Conservation (phyloP, 2,113 vertebrate genomes). For the Phalacrocorax carbo region DNA sequence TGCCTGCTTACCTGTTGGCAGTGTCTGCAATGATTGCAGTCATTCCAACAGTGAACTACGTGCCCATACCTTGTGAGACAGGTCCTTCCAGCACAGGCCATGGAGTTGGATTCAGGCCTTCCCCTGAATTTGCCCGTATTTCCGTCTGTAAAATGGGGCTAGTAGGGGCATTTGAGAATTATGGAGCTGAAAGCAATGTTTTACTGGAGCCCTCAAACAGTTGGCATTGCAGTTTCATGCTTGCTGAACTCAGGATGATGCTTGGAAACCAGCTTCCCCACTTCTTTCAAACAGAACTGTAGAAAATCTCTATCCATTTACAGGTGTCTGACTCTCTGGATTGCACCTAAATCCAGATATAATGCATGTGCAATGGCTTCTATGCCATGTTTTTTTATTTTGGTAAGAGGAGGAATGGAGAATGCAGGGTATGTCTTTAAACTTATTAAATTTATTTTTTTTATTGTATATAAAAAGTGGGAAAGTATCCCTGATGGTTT, state of each 20-base stretch:
- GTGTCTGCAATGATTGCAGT: not conserved
- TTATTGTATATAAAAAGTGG: not conserved
- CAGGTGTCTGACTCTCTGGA: not conserved
- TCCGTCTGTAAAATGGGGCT: not conserved
- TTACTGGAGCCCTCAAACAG: not conserved
- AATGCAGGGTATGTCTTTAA: not conserved
- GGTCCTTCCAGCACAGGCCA: not conserved
- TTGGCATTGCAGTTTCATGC: not conserved
- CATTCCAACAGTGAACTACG: fast-evolving
- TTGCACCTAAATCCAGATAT: not conserved
- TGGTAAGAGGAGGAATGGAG: not conserved
- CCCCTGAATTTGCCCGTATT: not conserved
- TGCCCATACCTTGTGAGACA: too few species aligned
- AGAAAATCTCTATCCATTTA: not conserved
- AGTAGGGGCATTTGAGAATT: not conserved
- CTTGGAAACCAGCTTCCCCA: not conserved
- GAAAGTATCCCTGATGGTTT: not conserved
- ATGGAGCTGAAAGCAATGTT: not conserved
- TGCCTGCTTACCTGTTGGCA: not conserved
- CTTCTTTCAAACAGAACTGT: not conserved
- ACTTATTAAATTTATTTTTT: not conserved
- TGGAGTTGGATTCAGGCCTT: not conserved
- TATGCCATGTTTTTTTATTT: not conserved
- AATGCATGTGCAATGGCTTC: not conserved
- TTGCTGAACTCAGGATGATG: not conserved